Evolutionary conservation across 2,113 vertebrate species (phyloP), one percentile per base, ranked within the genome.

Genomic region (Rhynchomys soricoides): DNA sequence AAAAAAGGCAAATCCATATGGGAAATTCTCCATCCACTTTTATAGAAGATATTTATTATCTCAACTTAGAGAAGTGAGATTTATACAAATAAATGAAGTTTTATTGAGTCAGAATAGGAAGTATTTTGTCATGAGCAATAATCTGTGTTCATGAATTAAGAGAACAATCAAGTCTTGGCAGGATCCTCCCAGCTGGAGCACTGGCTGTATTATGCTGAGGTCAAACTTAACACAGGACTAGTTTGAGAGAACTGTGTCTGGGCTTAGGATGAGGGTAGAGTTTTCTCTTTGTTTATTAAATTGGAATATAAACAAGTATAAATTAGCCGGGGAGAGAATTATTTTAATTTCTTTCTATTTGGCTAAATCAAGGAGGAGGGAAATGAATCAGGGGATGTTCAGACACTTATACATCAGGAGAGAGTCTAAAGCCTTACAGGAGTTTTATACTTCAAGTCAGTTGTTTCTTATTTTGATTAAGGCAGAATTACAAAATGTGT

Each of bases 391-490:
- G 40, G 22, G 5, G 43, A 31, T 55, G 31, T 70, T 93, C 21
- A 77, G 85, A 59, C 21, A 40, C 29, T 87, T 50, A 66, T 43
- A 45, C 59, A 40, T 26, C 29, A 81, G 26, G 31, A n/a, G 29
- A 92, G 43, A 75, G 59, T 77, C 62, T 81, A 79, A 64, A 93
- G 43, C 57, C 77, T 90, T 40, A 43, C 66, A 22, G 19, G 2
- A 22, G 70, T 74, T 95, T 91, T 64, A 62, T 75, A 71, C 55
- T 68, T 79, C 9, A 77, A 91, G 40, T 78, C 37, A 16, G 34
- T 89, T 92, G 52, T 9, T 75, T 94, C 87, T 89, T 73, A 43
- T 92, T 95, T 93, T 89, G 40, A 78, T 94, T 77, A 89, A 97
- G 43, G 34, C 43, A 78, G 26, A 90, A 26, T n/a, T 62, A 91